These are phyloP conservation scores for Falco punctatus DNA, from an alignment of 2,113 vertebrate genomes.

Conservation along the genomic window DNA sequence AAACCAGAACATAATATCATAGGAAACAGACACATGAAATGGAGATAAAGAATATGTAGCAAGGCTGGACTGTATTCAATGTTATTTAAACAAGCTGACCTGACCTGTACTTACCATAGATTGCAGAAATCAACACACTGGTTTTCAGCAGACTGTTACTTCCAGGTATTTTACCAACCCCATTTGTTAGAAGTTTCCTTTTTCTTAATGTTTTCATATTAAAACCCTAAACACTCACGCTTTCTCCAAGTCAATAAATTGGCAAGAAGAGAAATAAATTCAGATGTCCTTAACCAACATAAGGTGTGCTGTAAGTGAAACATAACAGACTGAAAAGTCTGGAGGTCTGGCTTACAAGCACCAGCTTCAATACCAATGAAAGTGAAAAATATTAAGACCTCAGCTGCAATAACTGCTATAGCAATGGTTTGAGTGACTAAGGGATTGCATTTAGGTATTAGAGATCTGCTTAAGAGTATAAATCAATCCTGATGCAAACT, in stretches of 20 bases:
- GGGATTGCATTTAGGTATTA: background rate
- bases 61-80: background rate
- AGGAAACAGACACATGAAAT: background rate
- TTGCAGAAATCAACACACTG: background rate
- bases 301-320: background rate
- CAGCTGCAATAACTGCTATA: background rate
- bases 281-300: background rate
- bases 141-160: background rate
- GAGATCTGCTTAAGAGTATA: background rate
- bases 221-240: background rate
- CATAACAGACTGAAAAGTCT: background rate
- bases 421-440: background rate
- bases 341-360: background rate
- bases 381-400: background rate
- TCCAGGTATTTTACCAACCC: background rate
- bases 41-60: background rate
- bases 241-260: background rate
- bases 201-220: background rate
- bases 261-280: background rate
- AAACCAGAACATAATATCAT: rapidly evolving
- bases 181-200: background rate
- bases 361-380: background rate
- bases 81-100: background rate
- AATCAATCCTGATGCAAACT: background rate
- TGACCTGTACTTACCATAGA: background rate